A percentile compares a stretch with the other conserved stretches of the same genome.
Evolutionary conservation across 2,797 vertebrate genomes (phyloP).

Genomic region (Gymnodraco acuticeps): DNA sequence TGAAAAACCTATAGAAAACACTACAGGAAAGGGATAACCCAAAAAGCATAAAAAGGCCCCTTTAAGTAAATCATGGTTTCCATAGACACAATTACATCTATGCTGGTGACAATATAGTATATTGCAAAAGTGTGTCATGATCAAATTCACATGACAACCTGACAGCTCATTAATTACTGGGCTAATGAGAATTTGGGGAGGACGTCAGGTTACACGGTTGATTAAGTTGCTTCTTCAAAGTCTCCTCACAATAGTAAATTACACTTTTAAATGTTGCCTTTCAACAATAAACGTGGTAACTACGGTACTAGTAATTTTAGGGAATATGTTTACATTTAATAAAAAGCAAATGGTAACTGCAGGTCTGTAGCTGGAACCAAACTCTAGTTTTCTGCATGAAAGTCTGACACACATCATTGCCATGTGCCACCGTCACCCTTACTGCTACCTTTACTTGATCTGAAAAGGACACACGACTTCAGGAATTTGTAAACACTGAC

Average conservation of each 20-base stretch:
- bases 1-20: too few species aligned
- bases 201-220: neutral
- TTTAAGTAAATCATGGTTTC: neutral
- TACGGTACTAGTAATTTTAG: neutral
- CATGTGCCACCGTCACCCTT: neutral
- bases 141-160: conserved; percentile 35
- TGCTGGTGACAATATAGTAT: conserved; percentile 29
- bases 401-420: too few species aligned
- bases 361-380: neutral
- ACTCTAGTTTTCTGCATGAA: neutral
- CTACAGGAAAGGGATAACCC: too few species aligned
- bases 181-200: conserved; percentile 34
- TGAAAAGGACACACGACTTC: neutral
- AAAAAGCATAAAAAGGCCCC: too few species aligned
- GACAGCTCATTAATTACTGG: conserved; percentile 55
- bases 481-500: neutral
- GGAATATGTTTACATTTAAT: neutral
- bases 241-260: neutral
- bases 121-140: conserved; percentile 48
- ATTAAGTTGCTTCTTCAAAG: neutral
- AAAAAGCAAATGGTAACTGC: neutral
- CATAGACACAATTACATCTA: neutral
- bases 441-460: neutral
- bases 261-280: neutral
- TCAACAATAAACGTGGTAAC: neutral